Evolutionary conservation across 2,888 invertebrate species (phyloP).

Genomic region (Acrobasis suavella): DNA sequence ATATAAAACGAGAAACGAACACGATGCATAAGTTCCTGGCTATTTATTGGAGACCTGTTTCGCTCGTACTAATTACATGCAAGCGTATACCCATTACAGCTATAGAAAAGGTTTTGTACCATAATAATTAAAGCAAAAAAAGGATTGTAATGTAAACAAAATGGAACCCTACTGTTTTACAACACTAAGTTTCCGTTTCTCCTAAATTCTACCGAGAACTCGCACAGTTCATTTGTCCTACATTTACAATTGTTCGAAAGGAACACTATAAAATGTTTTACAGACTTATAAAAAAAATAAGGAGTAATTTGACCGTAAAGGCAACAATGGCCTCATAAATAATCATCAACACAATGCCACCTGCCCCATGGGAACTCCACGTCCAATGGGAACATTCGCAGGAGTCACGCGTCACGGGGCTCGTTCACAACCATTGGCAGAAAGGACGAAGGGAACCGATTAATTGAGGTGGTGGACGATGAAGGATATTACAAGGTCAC

Average conservation of each 20-base stretch:
- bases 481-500: background rate
- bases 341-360: slow-evolving; percentile 61
- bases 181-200: background rate
- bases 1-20: slow-evolving; percentile 6
- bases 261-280: background rate
- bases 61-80: background rate
- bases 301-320: slow-evolving; percentile 45
- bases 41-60: slow-evolving; percentile 14
- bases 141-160: background rate
- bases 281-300: slow-evolving; percentile 21
- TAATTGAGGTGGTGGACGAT: background rate
- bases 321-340: slow-evolving; percentile 59
- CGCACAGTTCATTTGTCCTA: background rate
- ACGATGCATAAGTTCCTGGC: background rate
- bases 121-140: background rate
- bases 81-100: background rate
- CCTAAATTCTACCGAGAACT: background rate
- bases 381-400: slow-evolving; percentile 65
- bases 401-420: slow-evolving; percentile 55
- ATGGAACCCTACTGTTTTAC: background rate
- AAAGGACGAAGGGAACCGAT: slow-evolving; percentile 9
- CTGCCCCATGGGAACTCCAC: slow-evolving; percentile 61
- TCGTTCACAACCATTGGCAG: slow-evolving; percentile 34
- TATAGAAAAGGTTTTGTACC: background rate
- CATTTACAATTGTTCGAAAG: slow-evolving; percentile 2